Conservation (phyloP, 2,113 vertebrate species). For the Ictalurus punctatus region DNA sequence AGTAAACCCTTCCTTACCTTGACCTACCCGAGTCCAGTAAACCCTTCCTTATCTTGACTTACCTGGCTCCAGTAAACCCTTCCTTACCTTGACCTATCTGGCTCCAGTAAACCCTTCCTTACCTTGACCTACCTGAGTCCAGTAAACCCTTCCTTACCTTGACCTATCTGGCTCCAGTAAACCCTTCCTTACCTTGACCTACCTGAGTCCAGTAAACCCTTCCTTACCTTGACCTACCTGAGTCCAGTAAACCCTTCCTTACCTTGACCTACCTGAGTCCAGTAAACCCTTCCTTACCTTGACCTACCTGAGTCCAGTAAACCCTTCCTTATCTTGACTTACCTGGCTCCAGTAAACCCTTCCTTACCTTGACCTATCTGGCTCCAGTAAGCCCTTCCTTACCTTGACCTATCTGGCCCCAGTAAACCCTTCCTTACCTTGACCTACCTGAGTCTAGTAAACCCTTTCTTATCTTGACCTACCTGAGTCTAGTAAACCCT, state of each 20-base stretch:
- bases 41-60: too few species aligned
- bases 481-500: not conserved
- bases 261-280: not conserved
- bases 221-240: not conserved
- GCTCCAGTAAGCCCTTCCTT: not conserved
- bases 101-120: not conserved
- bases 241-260: not conserved
- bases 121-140: not conserved
- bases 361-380: not conserved
- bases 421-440: not conserved
- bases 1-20: not conserved
- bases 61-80: too few species aligned
- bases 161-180: not conserved
- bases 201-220: not conserved
- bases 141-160: not conserved
- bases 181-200: not conserved
- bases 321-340: not conserved
- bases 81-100: too few species aligned
- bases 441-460: not conserved
- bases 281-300: not conserved
- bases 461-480: not conserved
- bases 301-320: not conserved
- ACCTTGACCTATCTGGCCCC: not conserved
- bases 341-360: not conserved
- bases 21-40: too few species aligned